Evolutionary conservation across 2,113 vertebrate genomes (phyloP).

Genomic region (Bujurquina vittata): DNA sequence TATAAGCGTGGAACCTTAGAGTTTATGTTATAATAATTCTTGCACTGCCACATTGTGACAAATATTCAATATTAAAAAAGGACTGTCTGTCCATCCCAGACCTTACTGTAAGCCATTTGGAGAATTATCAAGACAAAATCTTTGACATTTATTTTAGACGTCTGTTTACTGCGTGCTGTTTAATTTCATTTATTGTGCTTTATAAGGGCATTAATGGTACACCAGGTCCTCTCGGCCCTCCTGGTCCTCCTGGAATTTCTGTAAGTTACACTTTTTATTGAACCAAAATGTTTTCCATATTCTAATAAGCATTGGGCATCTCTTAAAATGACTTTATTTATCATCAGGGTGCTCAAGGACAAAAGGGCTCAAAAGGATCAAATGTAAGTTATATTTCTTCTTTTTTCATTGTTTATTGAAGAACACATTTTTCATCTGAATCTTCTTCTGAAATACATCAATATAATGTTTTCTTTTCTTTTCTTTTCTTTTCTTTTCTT

Average conservation of each 20-base stretch:
- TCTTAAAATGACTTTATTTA: neutral
- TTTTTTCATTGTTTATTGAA: neutral
- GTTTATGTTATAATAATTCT: neutral
- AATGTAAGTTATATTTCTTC: constrained; percentile 82
- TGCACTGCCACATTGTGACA: neutral
- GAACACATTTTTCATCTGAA: too few species aligned
- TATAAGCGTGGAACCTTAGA: neutral
- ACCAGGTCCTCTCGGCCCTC: constrained; percentile 91
- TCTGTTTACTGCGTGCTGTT: neutral
- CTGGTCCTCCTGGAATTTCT: constrained; percentile 93
- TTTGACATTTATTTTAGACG: neutral
- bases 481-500: too few species aligned
- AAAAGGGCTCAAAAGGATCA: constrained; percentile 96
- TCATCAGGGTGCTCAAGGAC: constrained; percentile 90
- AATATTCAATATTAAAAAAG: neutral
- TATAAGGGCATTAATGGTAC: constrained; percentile 86
- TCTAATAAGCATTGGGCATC: neutral
- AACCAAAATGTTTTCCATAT: neutral
- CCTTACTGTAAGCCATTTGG: neutral
- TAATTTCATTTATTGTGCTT: constrained; percentile 4
- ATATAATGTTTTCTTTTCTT: too few species aligned
- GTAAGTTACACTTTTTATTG: constrained; percentile 79
- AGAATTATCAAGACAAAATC: too few species aligned
- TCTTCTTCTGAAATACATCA: too few species aligned
- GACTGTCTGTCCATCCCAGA: neutral